A percentile compares a stretch with the other conserved stretches of the same genome.
These are phyloP conservation scores for Forbesichthys papilliferus DNA, from an alignment of 2,113 vertebrate species.

Conservation along the genomic window DNA sequence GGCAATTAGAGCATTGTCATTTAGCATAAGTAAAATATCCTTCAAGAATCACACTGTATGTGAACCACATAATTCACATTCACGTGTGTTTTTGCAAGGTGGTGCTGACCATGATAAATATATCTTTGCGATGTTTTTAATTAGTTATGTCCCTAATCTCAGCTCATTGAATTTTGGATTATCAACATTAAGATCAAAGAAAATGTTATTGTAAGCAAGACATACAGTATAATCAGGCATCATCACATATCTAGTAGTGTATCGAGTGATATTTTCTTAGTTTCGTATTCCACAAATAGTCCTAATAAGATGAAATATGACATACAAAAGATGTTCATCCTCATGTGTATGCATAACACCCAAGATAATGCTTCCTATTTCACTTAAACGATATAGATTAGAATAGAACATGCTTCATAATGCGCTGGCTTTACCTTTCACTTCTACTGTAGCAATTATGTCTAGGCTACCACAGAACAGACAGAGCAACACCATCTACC, in stretches of 20 bases:
- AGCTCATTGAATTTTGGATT: constrained; percentile 4
- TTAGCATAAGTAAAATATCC: constrained; percentile 20
- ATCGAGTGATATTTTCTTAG: background rate
- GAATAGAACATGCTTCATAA: constrained; percentile 42
- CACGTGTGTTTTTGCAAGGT: too few species aligned
- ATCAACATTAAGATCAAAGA: background rate
- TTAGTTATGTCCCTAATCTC: constrained; percentile 3
- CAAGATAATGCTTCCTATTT: constrained; percentile 25
- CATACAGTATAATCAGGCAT: background rate
- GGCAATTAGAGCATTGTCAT: constrained; percentile 43
- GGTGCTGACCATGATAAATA: too few species aligned
- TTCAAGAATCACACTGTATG: too few species aligned
- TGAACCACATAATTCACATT: too few species aligned
- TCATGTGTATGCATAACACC: constrained; percentile 24
- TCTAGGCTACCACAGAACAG: constrained; percentile 25
- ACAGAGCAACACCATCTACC: constrained; percentile 43
- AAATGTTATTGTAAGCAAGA: background rate
- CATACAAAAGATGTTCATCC: constrained; percentile 20
- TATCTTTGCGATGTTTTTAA: background rate
- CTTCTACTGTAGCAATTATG: constrained; percentile 48
- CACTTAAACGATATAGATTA: constrained; percentile 10
- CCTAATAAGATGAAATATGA: background rate
- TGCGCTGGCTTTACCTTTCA: constrained; percentile 41
- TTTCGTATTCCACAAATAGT: background rate
- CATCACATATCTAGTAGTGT: background rate